phyloP scores from a whole-genome alignment of 2,888 invertebrate genomes.

The Oscheius sp. region DNA sequence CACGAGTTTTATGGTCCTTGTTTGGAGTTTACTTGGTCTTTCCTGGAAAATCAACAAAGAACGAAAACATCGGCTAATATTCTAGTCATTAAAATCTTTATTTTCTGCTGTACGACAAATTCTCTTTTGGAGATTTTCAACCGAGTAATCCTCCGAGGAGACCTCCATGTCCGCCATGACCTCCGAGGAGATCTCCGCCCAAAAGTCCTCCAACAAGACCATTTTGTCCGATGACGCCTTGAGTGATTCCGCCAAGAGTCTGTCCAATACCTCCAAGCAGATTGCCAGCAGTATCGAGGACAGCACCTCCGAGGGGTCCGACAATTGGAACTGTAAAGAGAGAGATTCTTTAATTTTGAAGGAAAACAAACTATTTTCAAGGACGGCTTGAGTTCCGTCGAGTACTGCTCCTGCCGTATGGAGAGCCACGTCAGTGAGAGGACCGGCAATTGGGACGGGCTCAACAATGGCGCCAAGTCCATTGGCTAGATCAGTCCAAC shows the following conservation, averaged over 20 bases:
- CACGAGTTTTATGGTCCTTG: neutral
- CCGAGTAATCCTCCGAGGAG: neutral
- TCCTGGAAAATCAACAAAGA: no score
- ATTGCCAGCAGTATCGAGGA: neutral
- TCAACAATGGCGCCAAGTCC: neutral
- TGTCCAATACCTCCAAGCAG: neutral
- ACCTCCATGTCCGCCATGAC: no score
- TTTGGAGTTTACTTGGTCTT: neutral
- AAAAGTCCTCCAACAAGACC: neutral
- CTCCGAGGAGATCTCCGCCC: neutral
- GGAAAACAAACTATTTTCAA: neutral
- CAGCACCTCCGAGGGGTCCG: conserved; percentile 1
- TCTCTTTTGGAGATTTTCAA: neutral
- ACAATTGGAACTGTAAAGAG: conserved; percentile 3
- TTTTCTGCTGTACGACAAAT: neutral
- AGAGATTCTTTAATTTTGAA: neutral
- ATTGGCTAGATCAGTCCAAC: neutral
- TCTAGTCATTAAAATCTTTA: neutral
- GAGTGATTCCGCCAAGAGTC: neutral
- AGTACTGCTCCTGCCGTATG: conserved; percentile 2
- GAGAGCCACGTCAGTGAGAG: neutral
- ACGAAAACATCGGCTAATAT: neutral
- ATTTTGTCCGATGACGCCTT: neutral
- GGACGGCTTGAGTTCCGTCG: neutral
- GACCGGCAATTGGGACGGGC: neutral